These are phyloP conservation scores for Gobionotothen gibberifrons DNA, from an alignment of 2,797 vertebrate genomes.

Conservation along the genomic window DNA sequence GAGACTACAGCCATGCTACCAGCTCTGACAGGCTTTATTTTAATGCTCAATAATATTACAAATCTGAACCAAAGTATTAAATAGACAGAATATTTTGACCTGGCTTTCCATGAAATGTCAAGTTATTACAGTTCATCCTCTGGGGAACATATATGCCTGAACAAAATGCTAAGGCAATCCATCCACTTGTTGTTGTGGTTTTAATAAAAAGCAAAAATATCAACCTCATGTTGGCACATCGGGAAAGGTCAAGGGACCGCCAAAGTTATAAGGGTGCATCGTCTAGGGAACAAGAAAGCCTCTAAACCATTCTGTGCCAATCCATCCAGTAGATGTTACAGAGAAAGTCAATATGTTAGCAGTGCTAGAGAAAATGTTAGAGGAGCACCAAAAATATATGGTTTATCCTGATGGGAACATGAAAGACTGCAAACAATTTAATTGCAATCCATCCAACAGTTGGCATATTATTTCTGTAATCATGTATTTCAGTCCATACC, in stretches of 20 bases:
- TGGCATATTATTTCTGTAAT: neutral
- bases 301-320: neutral
- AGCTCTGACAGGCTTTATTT: neutral
- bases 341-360: neutral
- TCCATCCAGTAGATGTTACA: neutral
- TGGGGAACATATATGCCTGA: neutral
- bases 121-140: neutral
- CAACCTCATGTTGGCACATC: neutral
- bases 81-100: neutral
- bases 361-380: neutral
- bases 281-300: neutral
- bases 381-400: neutral
- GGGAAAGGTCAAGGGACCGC: neutral
- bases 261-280: neutral
- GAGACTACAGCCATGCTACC: neutral
- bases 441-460: neutral
- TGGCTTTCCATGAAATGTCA: neutral
- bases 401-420: neutral
- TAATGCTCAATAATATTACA: neutral
- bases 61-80: neutral
- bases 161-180: conserved; percentile 2
- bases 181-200: neutral
- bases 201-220: conserved; percentile 12
- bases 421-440: neutral
- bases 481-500: neutral